Evolutionary conservation across 1,140 invertebrate species (phyloP).

Genomic region (Colletes gigas): DNA sequence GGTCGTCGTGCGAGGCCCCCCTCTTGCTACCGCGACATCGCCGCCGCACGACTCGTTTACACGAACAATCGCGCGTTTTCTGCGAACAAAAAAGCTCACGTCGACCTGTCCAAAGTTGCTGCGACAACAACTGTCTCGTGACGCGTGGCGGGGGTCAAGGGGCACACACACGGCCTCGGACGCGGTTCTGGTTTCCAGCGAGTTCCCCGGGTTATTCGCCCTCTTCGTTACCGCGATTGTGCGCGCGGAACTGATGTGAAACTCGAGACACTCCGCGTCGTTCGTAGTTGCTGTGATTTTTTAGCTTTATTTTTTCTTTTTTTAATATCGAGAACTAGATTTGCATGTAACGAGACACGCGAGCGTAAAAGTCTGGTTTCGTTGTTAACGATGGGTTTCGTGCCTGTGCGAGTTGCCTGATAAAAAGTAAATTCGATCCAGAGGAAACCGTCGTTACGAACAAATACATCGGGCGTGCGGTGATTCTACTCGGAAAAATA

Average conservation of each 20-base stretch:
- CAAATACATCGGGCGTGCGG: no score
- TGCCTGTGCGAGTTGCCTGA: no score
- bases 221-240: slow-evolving; percentile 39
- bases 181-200: slow-evolving; percentile 42
- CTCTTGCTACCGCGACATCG: slow-evolving; percentile 35
- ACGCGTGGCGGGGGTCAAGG: slow-evolving; percentile 61
- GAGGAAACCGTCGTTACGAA: no score
- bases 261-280: background rate
- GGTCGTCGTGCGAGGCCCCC: background rate
- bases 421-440: no score
- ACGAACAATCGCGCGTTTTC: slow-evolving; percentile 62
- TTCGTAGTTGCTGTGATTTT: background rate
- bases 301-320: background rate
- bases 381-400: no score
- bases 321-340: background rate
- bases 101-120: slow-evolving; percentile 65
- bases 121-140: slow-evolving; percentile 62
- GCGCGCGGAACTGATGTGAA: slow-evolving; percentile 13
- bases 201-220: slow-evolving; percentile 33
- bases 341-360: no score
- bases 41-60: slow-evolving; percentile 57
- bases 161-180: slow-evolving; percentile 27
- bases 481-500: no score
- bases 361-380: no score
- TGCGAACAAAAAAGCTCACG: slow-evolving; percentile 61